Conservation (phyloP, 64 coral and sea anemone genomes). For the Montipora sp. region DNA sequence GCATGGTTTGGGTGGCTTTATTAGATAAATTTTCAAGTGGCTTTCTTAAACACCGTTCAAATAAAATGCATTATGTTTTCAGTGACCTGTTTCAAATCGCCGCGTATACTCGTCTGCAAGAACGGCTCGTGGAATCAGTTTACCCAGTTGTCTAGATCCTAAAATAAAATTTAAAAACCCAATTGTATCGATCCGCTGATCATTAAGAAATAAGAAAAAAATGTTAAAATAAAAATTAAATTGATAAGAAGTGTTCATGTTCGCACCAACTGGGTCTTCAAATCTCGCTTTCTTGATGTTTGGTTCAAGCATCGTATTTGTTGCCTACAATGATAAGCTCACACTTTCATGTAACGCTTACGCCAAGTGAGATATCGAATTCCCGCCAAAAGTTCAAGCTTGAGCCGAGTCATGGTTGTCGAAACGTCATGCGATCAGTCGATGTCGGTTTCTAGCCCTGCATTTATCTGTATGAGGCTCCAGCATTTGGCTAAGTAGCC, state of each 20-base stretch:
- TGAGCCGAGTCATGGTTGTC: too few relatives aligned
- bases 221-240: neutral
- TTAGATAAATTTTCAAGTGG: neutral
- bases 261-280: conserved; percentile 4
- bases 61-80: neutral
- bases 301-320: conserved; percentile 17
- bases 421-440: too few relatives aligned
- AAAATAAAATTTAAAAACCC: neutral
- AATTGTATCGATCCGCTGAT: neutral
- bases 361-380: too few relatives aligned
- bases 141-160: neutral
- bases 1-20: neutral
- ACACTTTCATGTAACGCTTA: too few relatives aligned
- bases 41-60: neutral
- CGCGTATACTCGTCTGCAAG: conserved; percentile 76
- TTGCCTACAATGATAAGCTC: neutral
- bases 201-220: neutral
- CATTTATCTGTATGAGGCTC: too few relatives aligned
- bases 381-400: too few relatives aligned
- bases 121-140: conserved; percentile 53
- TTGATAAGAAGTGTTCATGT: neutral
- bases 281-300: conserved; percentile 31
- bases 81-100: conserved; percentile 71
- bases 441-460: too few relatives aligned
- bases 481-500: too few relatives aligned